Conservation (phyloP, 2,797 vertebrate genomes). For the Cossypha heuglini region DNA sequence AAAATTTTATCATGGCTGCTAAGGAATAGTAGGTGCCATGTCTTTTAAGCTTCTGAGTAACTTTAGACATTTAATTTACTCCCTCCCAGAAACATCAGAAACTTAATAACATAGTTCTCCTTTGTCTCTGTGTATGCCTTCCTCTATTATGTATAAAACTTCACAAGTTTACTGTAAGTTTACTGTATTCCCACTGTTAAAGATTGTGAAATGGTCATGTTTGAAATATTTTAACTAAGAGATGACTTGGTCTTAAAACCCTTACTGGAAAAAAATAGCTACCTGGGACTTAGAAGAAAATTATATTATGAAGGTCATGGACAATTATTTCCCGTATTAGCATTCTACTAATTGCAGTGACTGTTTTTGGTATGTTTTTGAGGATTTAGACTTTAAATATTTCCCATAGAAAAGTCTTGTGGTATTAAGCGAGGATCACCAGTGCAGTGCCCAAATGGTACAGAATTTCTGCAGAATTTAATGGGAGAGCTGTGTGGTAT, state of each 20-base stretch:
- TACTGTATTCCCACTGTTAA: background rate
- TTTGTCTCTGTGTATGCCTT: background rate
- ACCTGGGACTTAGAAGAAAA: background rate
- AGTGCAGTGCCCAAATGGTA: background rate
- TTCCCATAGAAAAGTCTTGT: background rate
- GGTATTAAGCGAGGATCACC: background rate
- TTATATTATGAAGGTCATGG: background rate
- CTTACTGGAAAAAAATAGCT: background rate
- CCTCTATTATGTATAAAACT: background rate
- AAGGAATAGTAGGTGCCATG: background rate
- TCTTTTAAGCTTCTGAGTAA: background rate
- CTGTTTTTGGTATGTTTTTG: background rate
- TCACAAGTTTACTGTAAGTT: background rate
- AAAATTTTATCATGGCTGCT: background rate
- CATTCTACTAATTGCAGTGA: background rate
- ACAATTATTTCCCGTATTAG: background rate
- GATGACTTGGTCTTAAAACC: background rate
- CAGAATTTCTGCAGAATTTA: background rate
- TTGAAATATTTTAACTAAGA: background rate
- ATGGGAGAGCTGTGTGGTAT: background rate
- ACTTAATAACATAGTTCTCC: background rate
- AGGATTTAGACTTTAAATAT: background rate
- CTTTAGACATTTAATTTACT: background rate
- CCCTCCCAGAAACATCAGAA: background rate
- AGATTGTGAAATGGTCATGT: background rate